A percentile compares a stretch with the other conserved stretches of the same genome.
Conservation (phyloP, 2,888 invertebrate genomes). For the Patella depressa region DNA sequence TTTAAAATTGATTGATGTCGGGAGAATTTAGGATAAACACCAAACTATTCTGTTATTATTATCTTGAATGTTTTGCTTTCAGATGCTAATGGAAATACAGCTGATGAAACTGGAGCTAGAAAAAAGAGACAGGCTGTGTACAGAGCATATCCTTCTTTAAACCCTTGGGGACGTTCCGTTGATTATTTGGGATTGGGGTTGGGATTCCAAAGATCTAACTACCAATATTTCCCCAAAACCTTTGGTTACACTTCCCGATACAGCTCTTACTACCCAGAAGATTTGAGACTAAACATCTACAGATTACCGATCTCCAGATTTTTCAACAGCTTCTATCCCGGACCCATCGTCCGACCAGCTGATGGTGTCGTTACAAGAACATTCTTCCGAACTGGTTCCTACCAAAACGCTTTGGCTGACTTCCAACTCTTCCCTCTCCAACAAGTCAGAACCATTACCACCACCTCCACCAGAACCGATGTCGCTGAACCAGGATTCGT, state of each 20-base stretch:
- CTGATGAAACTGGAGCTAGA: too few relatives aligned
- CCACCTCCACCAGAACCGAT: not conserved
- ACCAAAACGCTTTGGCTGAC: slow-evolving; percentile 17
- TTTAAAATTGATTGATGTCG: too few relatives aligned
- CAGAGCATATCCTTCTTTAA: too few relatives aligned
- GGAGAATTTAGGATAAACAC: too few relatives aligned
- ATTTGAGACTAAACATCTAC: slow-evolving; percentile 2
- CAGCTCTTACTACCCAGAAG: not conserved
- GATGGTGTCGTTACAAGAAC: not conserved
- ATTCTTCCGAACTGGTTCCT: slow-evolving; percentile 16
- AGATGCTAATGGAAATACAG: too few relatives aligned
- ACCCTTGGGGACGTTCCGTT: not conserved
- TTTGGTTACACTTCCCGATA: not conserved
- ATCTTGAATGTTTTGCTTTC: too few relatives aligned
- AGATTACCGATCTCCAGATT: slow-evolving; percentile 10
- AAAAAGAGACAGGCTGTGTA: too few relatives aligned
- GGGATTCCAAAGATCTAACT: not conserved
- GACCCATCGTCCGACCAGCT: slow-evolving; percentile 7
- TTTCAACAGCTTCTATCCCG: slow-evolving; percentile 20
- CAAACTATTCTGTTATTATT: too few relatives aligned
- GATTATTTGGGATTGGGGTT: not conserved
- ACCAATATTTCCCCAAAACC: not conserved
- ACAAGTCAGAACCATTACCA: not conserved
- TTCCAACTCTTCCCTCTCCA: slow-evolving; percentile 13
- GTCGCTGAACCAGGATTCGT: not conserved